Base-by-base conservation (phyloP, 2,113 vertebrate genomes). In the Ascaphus truei region DNA sequence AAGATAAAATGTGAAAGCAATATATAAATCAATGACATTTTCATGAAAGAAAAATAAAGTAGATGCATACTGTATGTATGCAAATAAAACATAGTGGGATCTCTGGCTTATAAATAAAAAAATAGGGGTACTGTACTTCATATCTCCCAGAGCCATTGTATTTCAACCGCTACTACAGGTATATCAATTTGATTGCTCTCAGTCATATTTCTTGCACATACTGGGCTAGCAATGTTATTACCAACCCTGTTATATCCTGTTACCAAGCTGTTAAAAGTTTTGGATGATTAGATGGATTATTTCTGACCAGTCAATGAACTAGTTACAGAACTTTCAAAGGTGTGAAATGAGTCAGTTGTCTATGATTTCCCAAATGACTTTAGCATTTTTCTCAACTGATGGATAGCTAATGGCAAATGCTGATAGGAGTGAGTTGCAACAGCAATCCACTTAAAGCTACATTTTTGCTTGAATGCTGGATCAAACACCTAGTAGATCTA, bases 291-390 rank as follows among this genome's bases (percentile, higher is more conserved):
- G 26, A 45, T n/a, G 22, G 52, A 25, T 45, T 47, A 47, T 67
- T 57, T 36, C 30, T 59, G 65, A 59, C 55, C 55, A 48, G 53
- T 58, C 53, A 58, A 47, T 68, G 41, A 47, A 68, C 20, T 68
- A 58, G 65, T 59, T 59, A 47, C 41, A 48, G 45, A 36, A 31
- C 65, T 59, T 48, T 43, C 20, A 58, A 55, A 58, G 20, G 53
- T 68, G 65, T 68, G 41, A 68, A 68, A 34, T 68, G 55, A 59
- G 15, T 47, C 65, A 47, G 41, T 48, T 68, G 65, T 50, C 39
- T 68, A n/a, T 59, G 53, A 68, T 68, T 68, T 68, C 55, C 65
- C 65, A 59, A 37, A 57, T 68, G 65, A 59, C 43, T 62, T 45
- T 18, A 31, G 27, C 43, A 59, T 68, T 58, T 50, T 48, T 67